Conservation (phyloP, 2,113 vertebrate genomes). For the Desmodus rotundus region DNA sequence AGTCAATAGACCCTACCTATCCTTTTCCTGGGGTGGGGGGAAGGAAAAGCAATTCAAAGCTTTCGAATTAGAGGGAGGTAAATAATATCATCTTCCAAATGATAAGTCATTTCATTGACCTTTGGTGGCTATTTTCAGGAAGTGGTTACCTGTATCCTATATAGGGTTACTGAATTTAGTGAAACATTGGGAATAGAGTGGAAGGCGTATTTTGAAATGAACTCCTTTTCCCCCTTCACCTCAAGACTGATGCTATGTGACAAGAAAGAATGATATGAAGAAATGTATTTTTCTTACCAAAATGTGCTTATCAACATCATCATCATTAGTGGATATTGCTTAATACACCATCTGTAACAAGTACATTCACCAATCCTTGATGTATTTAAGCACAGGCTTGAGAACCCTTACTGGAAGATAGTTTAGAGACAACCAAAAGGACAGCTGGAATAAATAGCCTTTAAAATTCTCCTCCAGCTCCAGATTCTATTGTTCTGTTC, state of each 20-base stretch:
- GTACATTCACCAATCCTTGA: background rate
- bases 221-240: background rate
- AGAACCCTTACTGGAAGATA: background rate
- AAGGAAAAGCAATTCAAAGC: background rate
- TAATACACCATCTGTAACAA: background rate
- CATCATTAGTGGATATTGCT: background rate
- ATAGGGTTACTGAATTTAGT: background rate
- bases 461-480: background rate
- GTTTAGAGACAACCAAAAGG: background rate
- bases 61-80: background rate
- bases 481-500: slow-evolving; percentile 9
- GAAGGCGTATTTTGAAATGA: background rate
- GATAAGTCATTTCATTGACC: background rate
- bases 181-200: background rate
- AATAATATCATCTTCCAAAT: background rate
- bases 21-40: background rate
- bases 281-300: slow-evolving; percentile 7
- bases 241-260: background rate
- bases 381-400: background rate
- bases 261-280: background rate
- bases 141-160: background rate
- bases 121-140: background rate
- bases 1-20: background rate
- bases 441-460: slow-evolving; percentile 5
- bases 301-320: background rate